Conservation (phyloP, 2,113 vertebrate species). For the Pseudorectes ferrugineus region DNA sequence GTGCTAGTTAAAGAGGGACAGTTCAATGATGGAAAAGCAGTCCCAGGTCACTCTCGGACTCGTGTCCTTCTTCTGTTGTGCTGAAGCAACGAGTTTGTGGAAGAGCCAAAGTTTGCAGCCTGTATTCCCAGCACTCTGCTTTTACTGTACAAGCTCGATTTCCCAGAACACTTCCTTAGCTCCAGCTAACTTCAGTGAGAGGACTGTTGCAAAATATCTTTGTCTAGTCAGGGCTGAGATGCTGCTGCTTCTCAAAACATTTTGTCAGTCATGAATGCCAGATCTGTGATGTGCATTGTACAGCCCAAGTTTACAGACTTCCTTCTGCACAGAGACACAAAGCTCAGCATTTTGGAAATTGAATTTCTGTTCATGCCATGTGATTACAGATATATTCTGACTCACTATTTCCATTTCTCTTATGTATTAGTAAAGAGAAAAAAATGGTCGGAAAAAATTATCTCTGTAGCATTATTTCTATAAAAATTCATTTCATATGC, state of each 20-base stretch:
- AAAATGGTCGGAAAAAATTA: neutral
- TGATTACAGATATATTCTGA: neutral
- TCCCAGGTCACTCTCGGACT: neutral
- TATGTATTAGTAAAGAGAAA: neutral
- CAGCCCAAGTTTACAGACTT: neutral
- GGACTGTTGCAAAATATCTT: neutral
- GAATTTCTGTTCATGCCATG: neutral
- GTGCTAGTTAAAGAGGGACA: neutral
- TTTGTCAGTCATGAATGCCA: neutral
- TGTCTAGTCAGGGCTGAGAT: neutral
- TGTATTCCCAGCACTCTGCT: neutral
- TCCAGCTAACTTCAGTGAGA: neutral
- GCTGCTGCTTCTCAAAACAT: neutral
- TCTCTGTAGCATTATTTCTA: conserved; percentile 6
- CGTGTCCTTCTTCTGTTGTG: neutral
- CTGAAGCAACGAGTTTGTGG: neutral
- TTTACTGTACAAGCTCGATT: neutral
- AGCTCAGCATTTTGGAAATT: conserved; percentile 7
- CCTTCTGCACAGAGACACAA: neutral
- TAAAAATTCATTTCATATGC: conserved; percentile 33
- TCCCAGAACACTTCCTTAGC: neutral
- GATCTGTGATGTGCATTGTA: neutral
- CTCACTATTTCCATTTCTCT: conserved; percentile 16
- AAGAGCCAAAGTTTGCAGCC: neutral
- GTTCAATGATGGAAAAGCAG: neutral